Evolutionary conservation across 1,140 invertebrate species (phyloP), one percentile per base, ranked within the genome.

Genomic region (Leptonema lineaticorne): DNA sequence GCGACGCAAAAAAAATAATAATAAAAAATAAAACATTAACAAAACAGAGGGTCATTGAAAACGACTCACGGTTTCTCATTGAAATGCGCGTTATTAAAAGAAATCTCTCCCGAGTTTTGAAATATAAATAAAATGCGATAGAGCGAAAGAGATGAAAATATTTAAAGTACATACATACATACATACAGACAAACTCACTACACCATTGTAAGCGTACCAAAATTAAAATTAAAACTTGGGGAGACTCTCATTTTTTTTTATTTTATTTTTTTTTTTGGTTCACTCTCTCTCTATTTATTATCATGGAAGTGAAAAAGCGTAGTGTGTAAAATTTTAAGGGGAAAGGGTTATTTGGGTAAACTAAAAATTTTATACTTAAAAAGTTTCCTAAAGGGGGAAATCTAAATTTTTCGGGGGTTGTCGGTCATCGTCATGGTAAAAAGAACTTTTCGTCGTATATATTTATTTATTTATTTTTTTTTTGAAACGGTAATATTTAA

Each of bases 341-440:
- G 62, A 64, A 64, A 64, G 62, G 62, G 62, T 64, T 64, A 64
- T 64, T 64, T 64, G 62, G 62, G 62, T 64, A 64, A 64, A 64
- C 62, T 64, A 64, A 64, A n/a, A 64, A 64, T 64, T 64, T 64
- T 62, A 37, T 62, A 62, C 16, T 62, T 45, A 33, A 53, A 62
- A 62, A 62, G 29, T 62, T 62, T 33, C 22, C n/a, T 1, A 45
- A 45, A 22, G 33, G 59, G 58, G 30, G 59, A 62, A 45, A 20
- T 27, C 18, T 33, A 53, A 53, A 41, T 53, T 45, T 45, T 29
- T 45, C 30, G 33, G 59, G 59, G 59, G 22, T 37, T 27, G 33
- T 33, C 28, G 28, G 14, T 24, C 29, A 45, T 45, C 2, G 59
- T 29, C 6, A 33, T 16, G 26, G 30, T 26, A 26, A 14, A 53